A percentile compares a stretch with the other conserved stretches of the same genome.
These are phyloP conservation scores for Sesamia nonagrioides DNA, from an alignment of 1,140 invertebrate genomes.

Conservation along the genomic window DNA sequence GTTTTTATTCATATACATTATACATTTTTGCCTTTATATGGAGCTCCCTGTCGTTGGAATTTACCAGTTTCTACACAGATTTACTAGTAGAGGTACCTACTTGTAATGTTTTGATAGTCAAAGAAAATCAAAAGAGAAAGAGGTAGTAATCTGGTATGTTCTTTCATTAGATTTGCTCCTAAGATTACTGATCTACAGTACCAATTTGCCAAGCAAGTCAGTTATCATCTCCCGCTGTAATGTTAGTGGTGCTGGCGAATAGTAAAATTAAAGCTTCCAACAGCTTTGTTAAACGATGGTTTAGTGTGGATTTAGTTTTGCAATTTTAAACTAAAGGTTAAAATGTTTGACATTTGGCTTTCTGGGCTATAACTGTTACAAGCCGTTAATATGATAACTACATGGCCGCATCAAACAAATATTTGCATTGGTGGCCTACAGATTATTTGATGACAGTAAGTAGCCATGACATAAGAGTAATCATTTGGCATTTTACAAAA, in stretches of 20 bases:
- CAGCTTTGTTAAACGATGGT: slow-evolving; percentile 14
- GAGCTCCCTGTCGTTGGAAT: background rate
- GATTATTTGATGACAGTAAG: too few species aligned
- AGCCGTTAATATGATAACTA: too few species aligned
- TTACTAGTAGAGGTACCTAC: background rate
- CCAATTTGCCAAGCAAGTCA: slow-evolving; percentile 32
- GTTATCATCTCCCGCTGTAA: slow-evolving; percentile 27
- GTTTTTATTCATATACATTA: slow-evolving; percentile 27
- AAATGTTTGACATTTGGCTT: background rate
- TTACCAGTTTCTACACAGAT: background rate
- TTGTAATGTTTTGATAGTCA: background rate
- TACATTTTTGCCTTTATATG: slow-evolving; percentile 3
- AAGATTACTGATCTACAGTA: slow-evolving; percentile 21
- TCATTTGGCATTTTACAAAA: background rate
- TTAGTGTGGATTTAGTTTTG: slow-evolving; percentile 18
- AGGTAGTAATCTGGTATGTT: background rate
- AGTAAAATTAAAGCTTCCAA: slow-evolving; percentile 28
- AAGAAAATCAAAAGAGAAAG: background rate
- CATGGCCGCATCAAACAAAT: background rate
- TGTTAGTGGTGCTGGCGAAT: slow-evolving; percentile 32
- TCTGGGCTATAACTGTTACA: background rate
- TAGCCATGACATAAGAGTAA: background rate
- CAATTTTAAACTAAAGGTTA: background rate
- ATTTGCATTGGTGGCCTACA: background rate
- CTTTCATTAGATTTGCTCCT: slow-evolving; percentile 20